These are phyloP conservation scores for Drosophila peninsularis DNA, from an alignment of 2,888 invertebrate genomes.

Conservation along the genomic window DNA sequence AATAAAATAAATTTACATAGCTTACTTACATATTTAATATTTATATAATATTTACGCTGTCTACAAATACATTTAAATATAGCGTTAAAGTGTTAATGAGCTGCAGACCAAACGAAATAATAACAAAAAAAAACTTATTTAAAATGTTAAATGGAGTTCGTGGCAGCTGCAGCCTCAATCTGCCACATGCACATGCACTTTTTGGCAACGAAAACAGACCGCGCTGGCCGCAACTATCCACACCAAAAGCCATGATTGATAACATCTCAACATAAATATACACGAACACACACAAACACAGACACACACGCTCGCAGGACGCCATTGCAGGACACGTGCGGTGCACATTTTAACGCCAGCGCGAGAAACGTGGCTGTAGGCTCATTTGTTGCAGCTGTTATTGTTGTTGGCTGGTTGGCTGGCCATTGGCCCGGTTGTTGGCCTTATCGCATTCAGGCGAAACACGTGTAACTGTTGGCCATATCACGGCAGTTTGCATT, in stretches of 20 bases:
- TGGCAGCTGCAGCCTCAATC: slow-evolving; percentile 45
- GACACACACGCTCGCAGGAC: slow-evolving; percentile 12
- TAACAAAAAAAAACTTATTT: not conserved
- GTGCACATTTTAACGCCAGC: slow-evolving; percentile 41
- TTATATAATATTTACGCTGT: slow-evolving; percentile 2
- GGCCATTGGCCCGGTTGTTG: slow-evolving; percentile 31
- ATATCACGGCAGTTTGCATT: slow-evolving; percentile 35
- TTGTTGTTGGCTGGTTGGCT: slow-evolving; percentile 7
- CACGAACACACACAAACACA: slow-evolving; percentile 27
- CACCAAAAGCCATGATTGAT: slow-evolving; percentile 78
- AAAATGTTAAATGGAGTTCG: slow-evolving; percentile 9
- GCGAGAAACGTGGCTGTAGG: slow-evolving; percentile 40
- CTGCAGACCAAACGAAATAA: not conserved
- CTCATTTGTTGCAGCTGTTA: slow-evolving; percentile 21
- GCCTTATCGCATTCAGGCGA: slow-evolving; percentile 64
- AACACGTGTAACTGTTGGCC: slow-evolving; percentile 55
- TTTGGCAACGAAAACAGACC: slow-evolving; percentile 65
- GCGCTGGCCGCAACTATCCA: slow-evolving; percentile 75
- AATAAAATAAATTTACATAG: too few relatives aligned
- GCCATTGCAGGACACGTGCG: slow-evolving; percentile 34
- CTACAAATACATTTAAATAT: slow-evolving; percentile 44
- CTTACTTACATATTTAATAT: not conserved
- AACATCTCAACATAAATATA: slow-evolving; percentile 67
- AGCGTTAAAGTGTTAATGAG: slow-evolving; percentile 73
- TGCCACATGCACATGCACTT: slow-evolving; percentile 53